Evolutionary conservation across 2,113 vertebrate genomes (phyloP).

Genomic region (Anguilla japonica): DNA sequence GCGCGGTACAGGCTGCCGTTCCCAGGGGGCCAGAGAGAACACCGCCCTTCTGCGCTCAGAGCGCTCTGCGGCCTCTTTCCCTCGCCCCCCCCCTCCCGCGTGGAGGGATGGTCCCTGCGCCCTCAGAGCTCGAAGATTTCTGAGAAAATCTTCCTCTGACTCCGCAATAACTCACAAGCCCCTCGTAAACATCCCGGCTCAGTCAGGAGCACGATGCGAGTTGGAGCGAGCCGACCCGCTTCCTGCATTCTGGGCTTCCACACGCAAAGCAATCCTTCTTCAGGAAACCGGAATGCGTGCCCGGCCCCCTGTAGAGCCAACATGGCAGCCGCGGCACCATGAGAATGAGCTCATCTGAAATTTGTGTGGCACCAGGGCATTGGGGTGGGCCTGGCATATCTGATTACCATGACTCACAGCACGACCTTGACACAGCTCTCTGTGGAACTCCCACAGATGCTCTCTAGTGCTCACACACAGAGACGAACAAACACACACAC

Average conservation of each 20-base stretch:
- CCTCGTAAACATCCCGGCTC: background rate
- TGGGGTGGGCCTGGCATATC: constrained; percentile 11
- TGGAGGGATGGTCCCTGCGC: background rate
- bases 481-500: background rate
- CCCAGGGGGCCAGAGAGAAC: background rate
- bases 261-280: background rate
- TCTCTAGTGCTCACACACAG: background rate
- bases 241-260: background rate
- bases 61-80: background rate
- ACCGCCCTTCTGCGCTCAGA: background rate
- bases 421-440: constrained; percentile 37
- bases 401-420: constrained; percentile 37
- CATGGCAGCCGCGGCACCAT: background rate
- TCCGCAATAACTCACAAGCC: background rate
- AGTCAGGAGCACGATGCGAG: background rate
- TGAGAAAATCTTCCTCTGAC: background rate
- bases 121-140: background rate
- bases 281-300: background rate
- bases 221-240: background rate
- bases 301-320: background rate
- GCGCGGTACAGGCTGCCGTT: constrained; percentile 2
- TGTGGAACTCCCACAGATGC: constrained; percentile 19
- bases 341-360: constrained; percentile 6
- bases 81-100: background rate
- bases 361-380: constrained; percentile 7